phyloP scores from a whole-genome alignment of 2,797 vertebrate genomes.

The Euthynnus affinis region DNA sequence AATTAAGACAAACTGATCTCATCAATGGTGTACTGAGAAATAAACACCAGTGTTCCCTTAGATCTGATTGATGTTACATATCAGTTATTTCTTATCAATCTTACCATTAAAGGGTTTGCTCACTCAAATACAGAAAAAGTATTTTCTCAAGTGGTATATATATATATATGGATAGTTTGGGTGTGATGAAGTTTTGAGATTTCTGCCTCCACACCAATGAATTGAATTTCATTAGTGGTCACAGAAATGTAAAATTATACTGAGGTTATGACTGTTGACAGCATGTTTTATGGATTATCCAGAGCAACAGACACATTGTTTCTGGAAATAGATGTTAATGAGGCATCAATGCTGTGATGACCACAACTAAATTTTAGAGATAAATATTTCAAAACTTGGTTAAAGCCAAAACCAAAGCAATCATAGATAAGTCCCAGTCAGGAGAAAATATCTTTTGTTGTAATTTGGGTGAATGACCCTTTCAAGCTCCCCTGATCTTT shows the following conservation, averaged over 20 bases:
- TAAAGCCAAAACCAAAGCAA: neutral
- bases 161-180: neutral
- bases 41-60: neutral
- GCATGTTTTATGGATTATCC: neutral
- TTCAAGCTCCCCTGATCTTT: neutral
- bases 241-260: neutral
- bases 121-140: neutral
- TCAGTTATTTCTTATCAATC: neutral
- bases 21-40: neutral
- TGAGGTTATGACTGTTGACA: neutral
- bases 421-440: neutral
- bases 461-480: neutral
- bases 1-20: neutral
- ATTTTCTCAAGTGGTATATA: neutral
- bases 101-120: neutral
- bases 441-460: neutral
- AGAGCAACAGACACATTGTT: neutral
- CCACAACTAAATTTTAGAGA: neutral
- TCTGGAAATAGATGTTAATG: neutral
- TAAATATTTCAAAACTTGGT: neutral
- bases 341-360: neutral
- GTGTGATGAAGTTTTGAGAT: constrained; percentile 2
- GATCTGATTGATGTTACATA: constrained; percentile 10
- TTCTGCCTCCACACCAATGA: neutral
- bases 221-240: neutral